phyloP scores from a whole-genome alignment of 1,140 invertebrate genomes.

The Cotesia chilonis region DNA sequence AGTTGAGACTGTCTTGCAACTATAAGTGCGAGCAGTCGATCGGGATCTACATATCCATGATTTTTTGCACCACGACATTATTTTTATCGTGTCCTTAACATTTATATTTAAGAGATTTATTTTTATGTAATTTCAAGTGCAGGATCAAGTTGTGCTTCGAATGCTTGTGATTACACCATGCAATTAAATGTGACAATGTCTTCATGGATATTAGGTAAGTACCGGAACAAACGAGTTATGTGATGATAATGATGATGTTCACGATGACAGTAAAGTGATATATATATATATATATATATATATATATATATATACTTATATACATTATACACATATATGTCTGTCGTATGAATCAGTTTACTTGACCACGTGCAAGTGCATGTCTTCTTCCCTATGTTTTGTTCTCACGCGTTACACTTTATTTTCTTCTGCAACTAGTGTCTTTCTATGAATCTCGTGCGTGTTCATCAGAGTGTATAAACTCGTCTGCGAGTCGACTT shows the following conservation, averaged over 20 bases:
- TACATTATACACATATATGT: background rate
- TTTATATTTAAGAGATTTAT: background rate
- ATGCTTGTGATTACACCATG: slow-evolving; percentile 37
- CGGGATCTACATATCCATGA: slow-evolving; percentile 36
- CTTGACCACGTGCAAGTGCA: slow-evolving; percentile 12
- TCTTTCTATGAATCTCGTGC: slow-evolving; percentile 22
- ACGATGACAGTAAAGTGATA: background rate
- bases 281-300: background rate
- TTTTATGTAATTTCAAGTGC: background rate
- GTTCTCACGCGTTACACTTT: slow-evolving; percentile 12
- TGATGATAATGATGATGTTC: slow-evolving; percentile 1
- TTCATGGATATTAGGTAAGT: slow-evolving; percentile 39
- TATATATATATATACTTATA: background rate
- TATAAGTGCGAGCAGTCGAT: slow-evolving; percentile 39
- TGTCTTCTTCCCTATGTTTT: background rate
- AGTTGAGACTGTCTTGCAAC: slow-evolving; percentile 53
- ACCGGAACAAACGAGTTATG: background rate
- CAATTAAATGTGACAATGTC: slow-evolving; percentile 33
- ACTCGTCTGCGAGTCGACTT: background rate
- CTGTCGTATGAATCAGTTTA: background rate
- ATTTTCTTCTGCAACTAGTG: background rate
- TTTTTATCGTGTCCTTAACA: slow-evolving; percentile 1
- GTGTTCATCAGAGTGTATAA: slow-evolving; percentile 34
- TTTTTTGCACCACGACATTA: slow-evolving; percentile 26
- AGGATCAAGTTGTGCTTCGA: slow-evolving; percentile 25